A percentile compares a stretch with the other conserved stretches of the same genome.
phyloP scores from a whole-genome alignment of 1,140 invertebrate genomes.

The Pseudomyrmex gracilis region DNA sequence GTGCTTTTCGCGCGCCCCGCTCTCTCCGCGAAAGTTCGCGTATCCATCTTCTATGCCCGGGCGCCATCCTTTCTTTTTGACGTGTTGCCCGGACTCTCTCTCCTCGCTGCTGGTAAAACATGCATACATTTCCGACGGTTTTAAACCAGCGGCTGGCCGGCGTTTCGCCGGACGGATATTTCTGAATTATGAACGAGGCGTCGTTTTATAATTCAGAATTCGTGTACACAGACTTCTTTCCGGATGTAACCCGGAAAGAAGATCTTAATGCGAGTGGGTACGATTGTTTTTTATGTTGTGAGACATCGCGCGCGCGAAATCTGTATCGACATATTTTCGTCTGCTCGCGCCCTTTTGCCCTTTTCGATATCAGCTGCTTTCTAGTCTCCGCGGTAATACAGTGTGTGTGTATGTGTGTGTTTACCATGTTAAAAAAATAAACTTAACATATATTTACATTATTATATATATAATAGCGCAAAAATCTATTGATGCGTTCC shows the following conservation, averaged over 20 bases:
- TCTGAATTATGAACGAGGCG: conserved; percentile 64
- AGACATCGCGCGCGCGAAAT: not conserved
- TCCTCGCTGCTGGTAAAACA: conserved; percentile 57
- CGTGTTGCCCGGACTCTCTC: conserved; percentile 30
- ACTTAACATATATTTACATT: too few species aligned
- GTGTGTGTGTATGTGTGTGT: too few species aligned
- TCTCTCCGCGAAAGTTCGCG: conserved; percentile 20
- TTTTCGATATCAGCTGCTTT: not conserved
- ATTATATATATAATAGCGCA: not conserved
- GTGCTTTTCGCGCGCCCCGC: not conserved
- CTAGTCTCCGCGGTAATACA: too few species aligned
- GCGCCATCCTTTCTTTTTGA: conserved; percentile 48
- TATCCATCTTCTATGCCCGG: conserved; percentile 31
- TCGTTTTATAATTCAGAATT: conserved; percentile 29
- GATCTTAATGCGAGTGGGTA: conserved; percentile 45
- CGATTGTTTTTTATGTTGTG: conserved; percentile 43
- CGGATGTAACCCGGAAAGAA: conserved; percentile 13
- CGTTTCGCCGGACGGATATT: conserved; percentile 62
- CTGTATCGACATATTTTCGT: not conserved
- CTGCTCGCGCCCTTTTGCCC: not conserved
- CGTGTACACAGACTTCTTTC: conserved; percentile 36
- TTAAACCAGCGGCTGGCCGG: conserved; percentile 16
- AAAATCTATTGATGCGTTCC: not conserved
- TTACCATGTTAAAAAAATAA: too few species aligned
- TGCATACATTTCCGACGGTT: conserved; percentile 58